These are phyloP conservation scores for Centroberyx gerrardi DNA, from an alignment of 2,797 vertebrate genomes.

Conservation along the genomic window DNA sequence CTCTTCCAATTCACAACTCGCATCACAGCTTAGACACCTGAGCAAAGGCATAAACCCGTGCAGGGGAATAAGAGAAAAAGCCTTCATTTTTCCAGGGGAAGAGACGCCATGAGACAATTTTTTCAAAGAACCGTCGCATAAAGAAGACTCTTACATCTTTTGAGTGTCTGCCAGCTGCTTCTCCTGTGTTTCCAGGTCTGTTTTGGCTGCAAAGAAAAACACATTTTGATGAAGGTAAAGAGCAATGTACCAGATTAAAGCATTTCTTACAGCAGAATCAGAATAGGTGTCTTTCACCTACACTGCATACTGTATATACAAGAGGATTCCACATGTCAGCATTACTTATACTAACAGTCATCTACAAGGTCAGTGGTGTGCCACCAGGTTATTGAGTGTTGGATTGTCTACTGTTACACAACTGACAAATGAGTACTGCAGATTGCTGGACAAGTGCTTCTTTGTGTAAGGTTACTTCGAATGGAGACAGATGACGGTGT, in stretches of 20 bases:
- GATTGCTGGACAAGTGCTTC: conserved; percentile 72
- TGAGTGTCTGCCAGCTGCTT: conserved; percentile 90
- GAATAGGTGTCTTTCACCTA: conserved; percentile 44
- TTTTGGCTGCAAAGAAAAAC: conserved; percentile 88
- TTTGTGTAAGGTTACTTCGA: conserved; percentile 71
- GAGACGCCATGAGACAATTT: conserved; percentile 13
- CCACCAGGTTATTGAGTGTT: conserved; percentile 70
- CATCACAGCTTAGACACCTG: conserved; percentile 27
- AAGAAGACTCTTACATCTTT: conserved; percentile 88
- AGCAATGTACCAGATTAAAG: conserved; percentile 20
- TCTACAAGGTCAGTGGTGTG: conserved; percentile 69
- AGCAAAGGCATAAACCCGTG: conserved; percentile 14
- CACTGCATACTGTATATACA: conserved; percentile 38
- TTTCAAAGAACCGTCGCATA: conserved; percentile 13
- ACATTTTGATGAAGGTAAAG: conserved; percentile 15
- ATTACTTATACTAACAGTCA: conserved; percentile 65
- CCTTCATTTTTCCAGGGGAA: conserved; percentile 13
- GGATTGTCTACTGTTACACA: conserved; percentile 68
- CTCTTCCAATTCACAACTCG: conserved; percentile 44
- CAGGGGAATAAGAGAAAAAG: conserved; percentile 3
- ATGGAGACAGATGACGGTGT: conserved; percentile 75
- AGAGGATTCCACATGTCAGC: conserved; percentile 64
- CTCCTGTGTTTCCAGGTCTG: conserved; percentile 92
- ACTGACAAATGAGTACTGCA: conserved; percentile 74
- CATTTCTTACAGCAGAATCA: conserved; percentile 30